Conservation (phyloP, 2,888 invertebrate genomes). For the Cerastis leucographa region DNA sequence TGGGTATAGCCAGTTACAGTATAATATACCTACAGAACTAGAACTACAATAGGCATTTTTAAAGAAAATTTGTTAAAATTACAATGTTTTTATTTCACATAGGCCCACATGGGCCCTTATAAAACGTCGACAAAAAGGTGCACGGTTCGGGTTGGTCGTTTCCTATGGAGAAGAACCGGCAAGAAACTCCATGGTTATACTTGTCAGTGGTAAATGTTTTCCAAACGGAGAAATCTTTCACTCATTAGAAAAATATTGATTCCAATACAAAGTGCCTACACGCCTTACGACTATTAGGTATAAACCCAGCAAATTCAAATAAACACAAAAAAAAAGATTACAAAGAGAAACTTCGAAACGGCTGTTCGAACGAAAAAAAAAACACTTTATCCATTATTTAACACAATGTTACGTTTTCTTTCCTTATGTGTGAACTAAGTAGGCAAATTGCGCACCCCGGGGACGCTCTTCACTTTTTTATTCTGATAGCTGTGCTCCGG, state of each 20-base stretch:
- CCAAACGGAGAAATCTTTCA: not conserved
- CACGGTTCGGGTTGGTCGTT: too few relatives aligned
- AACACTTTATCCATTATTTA: conserved; percentile 58
- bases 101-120: too few relatives aligned
- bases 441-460: conserved; percentile 60
- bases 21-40: not conserved
- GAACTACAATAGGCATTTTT: not conserved
- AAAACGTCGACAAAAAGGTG: too few relatives aligned
- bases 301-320: not conserved
- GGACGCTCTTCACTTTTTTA: conserved; percentile 57
- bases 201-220: not conserved
- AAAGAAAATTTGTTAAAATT: not conserved
- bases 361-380: conserved; percentile 39
- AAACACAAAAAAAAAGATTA: conserved; percentile 18
- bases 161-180: too few relatives aligned
- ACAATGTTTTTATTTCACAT: too few relatives aligned
- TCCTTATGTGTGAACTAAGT: conserved; percentile 60
- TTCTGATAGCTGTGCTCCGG: conserved; percentile 42
- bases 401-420: conserved; percentile 34
- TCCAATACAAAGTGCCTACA: not conserved
- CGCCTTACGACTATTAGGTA: not conserved
- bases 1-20: not conserved
- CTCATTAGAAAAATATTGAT: not conserved
- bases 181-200: too few relatives aligned
- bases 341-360: conserved; percentile 19